Base-by-base conservation (phyloP, 2,888 invertebrate species). In the Epinotia demarniana region DNA sequence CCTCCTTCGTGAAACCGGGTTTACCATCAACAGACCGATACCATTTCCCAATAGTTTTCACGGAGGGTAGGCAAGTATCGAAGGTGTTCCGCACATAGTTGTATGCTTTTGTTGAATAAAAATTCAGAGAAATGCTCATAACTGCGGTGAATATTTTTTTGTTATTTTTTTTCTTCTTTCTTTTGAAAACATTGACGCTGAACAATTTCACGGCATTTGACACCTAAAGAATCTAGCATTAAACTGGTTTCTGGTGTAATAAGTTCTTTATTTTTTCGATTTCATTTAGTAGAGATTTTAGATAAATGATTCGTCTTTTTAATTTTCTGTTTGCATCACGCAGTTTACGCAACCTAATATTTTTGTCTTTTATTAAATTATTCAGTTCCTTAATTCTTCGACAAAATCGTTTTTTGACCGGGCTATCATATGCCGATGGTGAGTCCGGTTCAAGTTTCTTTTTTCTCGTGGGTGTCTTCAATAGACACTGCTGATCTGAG, bases 1-100 rank as follows among this genome's bases (percentile, higher is more conserved):
- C 73, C 66, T 78, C 77, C 57, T 74, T 72, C 12, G 74, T 78
- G 27, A 78, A 78, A 3, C 75, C 77, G 12, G 78, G 72, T 18
- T 57, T 18, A 43, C 77, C 77, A 55, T 76, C 73, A n/a, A 77
- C 58, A 18, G 72, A 62, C 19, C 43, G 6, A 60, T 78, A 75
- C 74, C 74, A 78, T 57, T 68, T 76, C n/a, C 60, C n/a, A 16
- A 76, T 33, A 16, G 75, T 76, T 58, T 68, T 62, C n/a, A 71
- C 12, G 6, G 67, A 73, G 1, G 77, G 75, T n/a, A 78, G 67
- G 58, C 76, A 76, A 13, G 75, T 75, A 19, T 74, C 27, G 60
- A 78, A 78, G 16, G 74, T 76, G 49, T 75, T 75, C 23, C 72
- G 57, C 4, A 76, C 78, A 43, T 78, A 76, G 16, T 57, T 57